Conservation (phyloP, 2,797 vertebrate species). For the Silurus aristotelis region DNA sequence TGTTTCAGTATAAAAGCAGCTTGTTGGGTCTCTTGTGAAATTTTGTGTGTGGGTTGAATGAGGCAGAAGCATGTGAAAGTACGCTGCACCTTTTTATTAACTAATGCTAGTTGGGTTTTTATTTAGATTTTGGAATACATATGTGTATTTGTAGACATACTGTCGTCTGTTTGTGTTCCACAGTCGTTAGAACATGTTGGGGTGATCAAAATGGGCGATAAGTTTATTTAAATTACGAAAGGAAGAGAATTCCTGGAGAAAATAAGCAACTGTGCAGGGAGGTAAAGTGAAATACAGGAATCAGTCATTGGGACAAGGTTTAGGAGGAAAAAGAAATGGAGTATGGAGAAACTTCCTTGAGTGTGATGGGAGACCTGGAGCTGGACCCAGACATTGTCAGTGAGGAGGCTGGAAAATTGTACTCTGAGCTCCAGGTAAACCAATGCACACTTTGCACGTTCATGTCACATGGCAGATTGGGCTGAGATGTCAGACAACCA, state of each 20-base stretch:
- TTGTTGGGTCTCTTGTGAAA: background rate
- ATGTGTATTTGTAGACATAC: background rate
- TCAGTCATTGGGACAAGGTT: background rate
- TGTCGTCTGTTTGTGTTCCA: background rate
- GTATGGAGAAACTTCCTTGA: constrained; percentile 70
- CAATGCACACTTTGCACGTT: background rate
- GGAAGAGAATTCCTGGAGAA: background rate
- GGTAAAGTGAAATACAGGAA: background rate
- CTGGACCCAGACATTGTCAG: constrained; percentile 79
- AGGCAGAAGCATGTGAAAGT: constrained; percentile 50
- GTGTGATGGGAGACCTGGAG: constrained; percentile 72
- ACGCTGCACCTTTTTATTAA: constrained; percentile 53
- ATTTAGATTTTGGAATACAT: constrained; percentile 23
- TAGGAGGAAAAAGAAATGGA: constrained; percentile 65
- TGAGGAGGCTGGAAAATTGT: constrained; percentile 80
- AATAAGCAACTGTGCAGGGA: background rate
- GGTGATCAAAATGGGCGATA: background rate
- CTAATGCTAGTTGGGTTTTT: constrained; percentile 51
- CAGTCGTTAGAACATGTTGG: background rate
- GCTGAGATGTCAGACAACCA: background rate
- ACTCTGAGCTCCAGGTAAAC: constrained; percentile 79
- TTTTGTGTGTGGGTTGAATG: constrained; percentile 53
- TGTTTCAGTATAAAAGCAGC: background rate
- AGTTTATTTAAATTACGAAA: background rate
- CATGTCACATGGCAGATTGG: background rate